phyloP scores from a whole-genome alignment of 2,113 vertebrate genomes.

The Alligator sinensis region DNA sequence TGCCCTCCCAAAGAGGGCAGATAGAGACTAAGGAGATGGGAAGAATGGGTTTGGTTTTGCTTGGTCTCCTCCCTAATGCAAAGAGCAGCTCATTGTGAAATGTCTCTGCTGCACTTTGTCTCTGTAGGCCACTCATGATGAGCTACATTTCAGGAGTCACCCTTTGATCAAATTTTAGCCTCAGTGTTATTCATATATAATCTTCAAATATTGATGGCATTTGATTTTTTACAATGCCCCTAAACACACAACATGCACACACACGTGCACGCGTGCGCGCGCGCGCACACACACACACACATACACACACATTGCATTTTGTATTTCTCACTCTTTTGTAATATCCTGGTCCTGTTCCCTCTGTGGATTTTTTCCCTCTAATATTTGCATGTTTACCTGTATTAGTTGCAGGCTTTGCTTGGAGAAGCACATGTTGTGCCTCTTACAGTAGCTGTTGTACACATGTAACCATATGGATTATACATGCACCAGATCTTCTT shows the following conservation, averaged over 20 bases:
- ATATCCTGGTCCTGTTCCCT: neutral
- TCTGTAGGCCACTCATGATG: neutral
- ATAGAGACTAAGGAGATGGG: neutral
- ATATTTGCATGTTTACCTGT: slow-evolving; percentile 19
- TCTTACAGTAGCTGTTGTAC: neutral
- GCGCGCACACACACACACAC: neutral
- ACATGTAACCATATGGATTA: neutral
- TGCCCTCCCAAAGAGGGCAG: neutral
- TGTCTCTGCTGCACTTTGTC: neutral
- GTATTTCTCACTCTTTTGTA: neutral
- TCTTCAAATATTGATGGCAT: neutral
- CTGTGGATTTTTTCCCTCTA: neutral
- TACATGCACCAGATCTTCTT: slow-evolving; percentile 27
- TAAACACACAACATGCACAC: neutral
- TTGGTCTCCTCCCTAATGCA: neutral
- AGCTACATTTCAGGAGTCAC: neutral
- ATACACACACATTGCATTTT: neutral
- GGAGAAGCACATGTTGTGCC: neutral
- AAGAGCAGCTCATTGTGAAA: neutral
- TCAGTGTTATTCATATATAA: neutral
- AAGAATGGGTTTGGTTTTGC: neutral
- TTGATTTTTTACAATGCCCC: neutral
- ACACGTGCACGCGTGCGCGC: neutral
- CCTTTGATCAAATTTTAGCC: neutral
- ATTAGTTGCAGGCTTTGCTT: neutral